Conservation (phyloP, 2,113 vertebrate species). For the Sylvietta virens region DNA sequence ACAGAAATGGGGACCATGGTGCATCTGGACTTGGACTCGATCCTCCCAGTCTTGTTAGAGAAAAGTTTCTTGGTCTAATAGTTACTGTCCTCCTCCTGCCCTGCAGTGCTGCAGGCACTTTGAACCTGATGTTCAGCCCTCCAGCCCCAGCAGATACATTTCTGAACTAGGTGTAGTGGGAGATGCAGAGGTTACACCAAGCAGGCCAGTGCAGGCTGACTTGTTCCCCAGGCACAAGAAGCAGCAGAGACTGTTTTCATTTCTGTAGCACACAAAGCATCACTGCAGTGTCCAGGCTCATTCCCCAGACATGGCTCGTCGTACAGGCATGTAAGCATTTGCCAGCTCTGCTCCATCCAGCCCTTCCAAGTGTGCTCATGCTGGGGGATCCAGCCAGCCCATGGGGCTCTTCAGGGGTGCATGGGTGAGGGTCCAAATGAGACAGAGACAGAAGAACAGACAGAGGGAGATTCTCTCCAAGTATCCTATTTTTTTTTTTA, state of each 20-base stretch:
- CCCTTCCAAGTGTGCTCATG: neutral
- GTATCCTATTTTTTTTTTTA: neutral
- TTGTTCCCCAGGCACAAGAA: neutral
- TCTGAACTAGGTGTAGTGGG: neutral
- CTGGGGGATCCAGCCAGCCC: neutral
- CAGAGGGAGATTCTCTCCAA: neutral
- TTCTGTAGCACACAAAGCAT: neutral
- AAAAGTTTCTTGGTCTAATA: neutral
- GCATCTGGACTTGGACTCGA: neutral
- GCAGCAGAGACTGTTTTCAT: neutral
- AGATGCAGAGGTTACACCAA: neutral
- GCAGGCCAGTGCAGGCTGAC: neutral
- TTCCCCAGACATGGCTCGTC: neutral
- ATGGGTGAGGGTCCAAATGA: neutral
- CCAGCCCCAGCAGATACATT: neutral
- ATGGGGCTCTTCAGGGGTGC: neutral
- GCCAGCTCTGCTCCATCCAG: neutral
- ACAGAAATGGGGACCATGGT: neutral
- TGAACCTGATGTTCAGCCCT: neutral
- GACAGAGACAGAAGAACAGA: neutral
- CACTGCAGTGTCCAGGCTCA: fast-evolving
- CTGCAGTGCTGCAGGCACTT: neutral
- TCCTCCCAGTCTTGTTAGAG: neutral
- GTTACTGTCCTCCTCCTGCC: neutral
- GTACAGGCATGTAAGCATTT: neutral